phyloP scores from a whole-genome alignment of 1,140 invertebrate genomes.

The Physella acuta region DNA sequence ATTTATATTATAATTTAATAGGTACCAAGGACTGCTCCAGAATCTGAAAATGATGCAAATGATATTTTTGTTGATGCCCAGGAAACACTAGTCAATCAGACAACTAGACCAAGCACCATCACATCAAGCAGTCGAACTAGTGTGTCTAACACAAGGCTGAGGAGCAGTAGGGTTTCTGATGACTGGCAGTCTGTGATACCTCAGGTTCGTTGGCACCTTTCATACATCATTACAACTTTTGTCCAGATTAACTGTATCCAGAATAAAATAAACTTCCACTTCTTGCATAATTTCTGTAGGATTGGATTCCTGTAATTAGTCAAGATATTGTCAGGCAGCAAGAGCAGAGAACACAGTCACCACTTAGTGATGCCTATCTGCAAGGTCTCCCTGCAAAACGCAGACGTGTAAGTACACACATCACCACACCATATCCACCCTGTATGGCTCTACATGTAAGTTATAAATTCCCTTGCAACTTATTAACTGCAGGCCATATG shows the following conservation, averaged over 20 bases:
- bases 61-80: constrained; percentile 17
- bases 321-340: constrained; percentile 68
- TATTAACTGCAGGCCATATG: too few species aligned
- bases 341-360: constrained; percentile 61
- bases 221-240: too few species aligned
- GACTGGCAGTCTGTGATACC: constrained; percentile 24
- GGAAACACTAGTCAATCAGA: neutral
- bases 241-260: too few species aligned
- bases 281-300: constrained; percentile 60
- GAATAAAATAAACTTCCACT: too few species aligned
- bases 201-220: constrained; percentile 22
- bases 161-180: neutral
- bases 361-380: constrained; percentile 81
- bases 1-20: too few species aligned
- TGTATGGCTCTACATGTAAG: too few species aligned
- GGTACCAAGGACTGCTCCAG: neutral
- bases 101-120: neutral
- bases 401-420: constrained; percentile 68
- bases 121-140: neutral
- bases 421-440: neutral
- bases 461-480: too few species aligned
- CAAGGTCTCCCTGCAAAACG: constrained; percentile 79
- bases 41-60: neutral
- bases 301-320: constrained; percentile 81
- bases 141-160: too few species aligned